Evolutionary conservation across 2,113 vertebrate genomes (phyloP), one percentile per base, ranked within the genome.

Genomic region (Butorides virescens): DNA sequence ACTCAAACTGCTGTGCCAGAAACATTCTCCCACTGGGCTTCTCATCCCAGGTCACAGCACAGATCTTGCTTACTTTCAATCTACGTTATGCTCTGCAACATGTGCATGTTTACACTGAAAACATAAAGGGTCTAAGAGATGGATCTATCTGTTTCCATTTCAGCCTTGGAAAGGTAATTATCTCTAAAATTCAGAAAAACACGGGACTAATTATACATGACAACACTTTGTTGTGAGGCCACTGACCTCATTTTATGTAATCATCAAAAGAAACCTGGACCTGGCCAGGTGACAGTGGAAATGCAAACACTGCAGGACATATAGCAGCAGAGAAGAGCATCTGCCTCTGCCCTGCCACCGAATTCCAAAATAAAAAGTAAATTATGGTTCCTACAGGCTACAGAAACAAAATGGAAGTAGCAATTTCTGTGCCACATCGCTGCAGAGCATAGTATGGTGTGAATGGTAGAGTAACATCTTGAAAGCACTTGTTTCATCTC

Each of bases 301-400:
- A 74, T 44, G 27, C 15, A 71, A 86, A 56, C 14, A 10, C 19
- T 37, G 27, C 62, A 80, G 59, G 37, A 61, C 6, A 14, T 1
- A 47, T 0, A 70, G 32, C 19, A 90, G 58, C 53, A 47, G 20
- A 55, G n/a, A 26, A 80, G 34, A 63, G 30, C 11, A 42, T 16
- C 19, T 1, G 2, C 30, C 32, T 67, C 46, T 50, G 9, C 37
- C 21, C 15, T 0, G 0, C 10, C 26, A 22, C 5, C 47, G 75
- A 14, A 66, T 70, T 86, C n/a, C 42, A 44, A 77, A 86, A 44
- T 16, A 80, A 50, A 2, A 18, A 37, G 27, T 32, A 62, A 70
- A 66, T 0, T 42, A 7, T 5, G 14, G 11, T 15, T 78, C 59
- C 32, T 80, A 23, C 7, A 36, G 74, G 30, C 36, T 30, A 27